Conservation (phyloP, 2,888 invertebrate species). For the Drosophila mercatorum region DNA sequence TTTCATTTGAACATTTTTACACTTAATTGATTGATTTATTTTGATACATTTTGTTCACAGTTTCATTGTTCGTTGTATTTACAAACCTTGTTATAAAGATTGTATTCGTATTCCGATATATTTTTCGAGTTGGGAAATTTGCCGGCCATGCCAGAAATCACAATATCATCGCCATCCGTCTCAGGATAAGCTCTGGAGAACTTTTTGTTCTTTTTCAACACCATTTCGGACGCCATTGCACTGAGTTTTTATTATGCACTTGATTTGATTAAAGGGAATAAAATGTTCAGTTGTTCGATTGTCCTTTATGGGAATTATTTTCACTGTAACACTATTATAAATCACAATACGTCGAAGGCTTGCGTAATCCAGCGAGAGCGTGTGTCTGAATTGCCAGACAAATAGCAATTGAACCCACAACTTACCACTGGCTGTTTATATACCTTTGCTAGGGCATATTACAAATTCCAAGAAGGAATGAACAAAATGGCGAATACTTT, state of each 20-base stretch:
- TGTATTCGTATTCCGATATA: constrained; percentile 87
- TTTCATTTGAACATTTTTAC: background rate
- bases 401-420: constrained; percentile 75
- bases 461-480: constrained; percentile 66
- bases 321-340: constrained; percentile 29
- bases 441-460: constrained; percentile 52
- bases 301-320: constrained; percentile 11
- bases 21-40: background rate
- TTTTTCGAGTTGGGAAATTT: constrained; percentile 88
- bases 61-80: background rate
- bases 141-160: constrained; percentile 87
- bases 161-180: constrained; percentile 86
- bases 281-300: constrained; percentile 9
- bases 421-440: constrained; percentile 42
- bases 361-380: constrained; percentile 41
- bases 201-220: constrained; percentile 70
- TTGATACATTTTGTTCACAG: background rate
- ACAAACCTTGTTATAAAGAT: constrained; percentile 87
- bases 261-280: constrained; percentile 4
- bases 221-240: constrained; percentile 51
- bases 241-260: constrained; percentile 34
- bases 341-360: constrained; percentile 27
- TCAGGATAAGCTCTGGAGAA: constrained; percentile 80
- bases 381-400: constrained; percentile 78
- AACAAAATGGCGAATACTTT: constrained; percentile 57